Evolutionary conservation across 1,140 invertebrate genomes (phyloP), one percentile per base, ranked within the genome.

Genomic region (Tetramorium alpestre): DNA sequence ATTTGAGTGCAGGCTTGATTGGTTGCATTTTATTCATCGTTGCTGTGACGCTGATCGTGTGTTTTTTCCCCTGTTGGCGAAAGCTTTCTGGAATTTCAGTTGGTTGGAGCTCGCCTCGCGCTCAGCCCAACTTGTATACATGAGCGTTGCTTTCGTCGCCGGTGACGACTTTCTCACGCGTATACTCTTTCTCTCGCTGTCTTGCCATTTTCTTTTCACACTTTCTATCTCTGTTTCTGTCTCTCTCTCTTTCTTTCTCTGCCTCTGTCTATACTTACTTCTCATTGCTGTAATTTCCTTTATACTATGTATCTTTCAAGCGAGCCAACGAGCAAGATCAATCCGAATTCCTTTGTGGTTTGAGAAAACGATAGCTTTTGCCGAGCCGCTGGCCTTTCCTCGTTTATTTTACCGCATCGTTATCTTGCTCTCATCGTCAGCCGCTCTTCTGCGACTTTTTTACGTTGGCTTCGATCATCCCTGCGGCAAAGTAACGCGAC

Each of bases 141-240:
- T 33, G 86, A 82, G 89, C 88, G 89, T 89, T 91, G 91, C 89
- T 93, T 92, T 90, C 87, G 91, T 93, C 90, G 62, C 67, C 89
- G 87, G 49, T 78, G 73, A 90, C 86, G 89, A 91, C 69, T 38
- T 70, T 87, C 62, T 88, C 77, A 70, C 88, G 80, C 70, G 89
- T 80, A 51, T n/a, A 28, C 6, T 72, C 25, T 65, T 51, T 62
- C 65, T 62, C 62, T 80, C 41, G 16, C 41, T 84, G 22, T 60
- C 54, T 44, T 73, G 64, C 62, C 25, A 44, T 25, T 75, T 62
- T 60, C 47, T 47, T 60, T 60, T 72, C 38, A 44, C 60, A 22
- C 44, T 67, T 62, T 88, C 51, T 69, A 1, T 54, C 18, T 72
- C 18, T 84, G 13, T 47, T 10, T 82, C n/a, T 87, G n/a, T 81